A percentile compares a stretch with the other conserved stretches of the same genome.
Conservation (phyloP, 37 sponge, comb jelly and placozoan genomes). For the Oscarella lobularis region DNA sequence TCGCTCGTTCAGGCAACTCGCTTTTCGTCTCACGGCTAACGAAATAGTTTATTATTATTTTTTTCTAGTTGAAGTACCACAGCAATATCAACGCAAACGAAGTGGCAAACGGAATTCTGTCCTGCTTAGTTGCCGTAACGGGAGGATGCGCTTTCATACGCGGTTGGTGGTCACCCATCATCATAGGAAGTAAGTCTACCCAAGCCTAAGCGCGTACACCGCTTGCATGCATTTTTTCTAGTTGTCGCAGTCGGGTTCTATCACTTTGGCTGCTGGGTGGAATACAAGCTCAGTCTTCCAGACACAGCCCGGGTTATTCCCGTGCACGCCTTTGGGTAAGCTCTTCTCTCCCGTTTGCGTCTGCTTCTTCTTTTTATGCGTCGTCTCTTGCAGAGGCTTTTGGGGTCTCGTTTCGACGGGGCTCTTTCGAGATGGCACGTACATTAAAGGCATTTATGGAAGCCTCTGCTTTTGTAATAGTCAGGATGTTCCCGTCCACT, state of each 20-base stretch:
- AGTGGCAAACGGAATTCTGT: conserved; percentile 79
- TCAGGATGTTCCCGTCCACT: no score
- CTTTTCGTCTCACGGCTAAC: neutral
- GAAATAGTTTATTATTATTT: neutral
- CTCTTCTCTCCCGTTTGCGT: neutral
- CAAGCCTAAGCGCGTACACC: no score
- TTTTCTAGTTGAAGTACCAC: conserved; percentile 23
- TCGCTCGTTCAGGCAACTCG: conserved; percentile 1
- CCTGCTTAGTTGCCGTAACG: conserved; percentile 82
- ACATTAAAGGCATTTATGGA: neutral
- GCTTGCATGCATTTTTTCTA: no score
- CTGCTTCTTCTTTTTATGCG: neutral
- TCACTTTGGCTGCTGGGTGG: conserved; percentile 62
- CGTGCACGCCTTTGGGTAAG: conserved; percentile 32
- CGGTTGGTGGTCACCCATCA: no score
- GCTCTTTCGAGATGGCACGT: neutral
- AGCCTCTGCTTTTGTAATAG: neutral
- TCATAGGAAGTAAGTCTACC: no score
- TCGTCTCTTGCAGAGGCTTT: neutral
- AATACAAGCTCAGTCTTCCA: conserved; percentile 55
- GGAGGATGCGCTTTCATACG: conserved; percentile 63
- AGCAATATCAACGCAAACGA: conserved; percentile 77
- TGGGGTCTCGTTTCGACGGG: neutral
- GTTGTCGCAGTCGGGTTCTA: conserved; percentile 64
- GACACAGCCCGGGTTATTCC: conserved; percentile 88